phyloP scores from a whole-genome alignment of 2,113 vertebrate genomes.

The Eclectus roratus region DNA sequence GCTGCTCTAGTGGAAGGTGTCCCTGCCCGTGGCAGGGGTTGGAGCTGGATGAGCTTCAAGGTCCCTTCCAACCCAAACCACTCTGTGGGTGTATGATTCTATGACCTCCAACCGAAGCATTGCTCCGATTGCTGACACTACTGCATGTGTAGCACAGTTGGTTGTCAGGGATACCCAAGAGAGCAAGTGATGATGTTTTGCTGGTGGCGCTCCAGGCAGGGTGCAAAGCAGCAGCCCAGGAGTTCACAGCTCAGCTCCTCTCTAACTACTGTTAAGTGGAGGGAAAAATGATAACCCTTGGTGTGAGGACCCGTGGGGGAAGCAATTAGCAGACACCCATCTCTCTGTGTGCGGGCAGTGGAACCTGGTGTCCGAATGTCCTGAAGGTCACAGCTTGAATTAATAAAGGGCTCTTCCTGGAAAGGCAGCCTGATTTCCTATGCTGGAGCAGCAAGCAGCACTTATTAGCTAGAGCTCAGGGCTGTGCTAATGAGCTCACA shows the following conservation, averaged over 20 bases:
- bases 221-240: neutral
- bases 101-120: neutral
- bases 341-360: neutral
- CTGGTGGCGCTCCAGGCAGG: accelerated
- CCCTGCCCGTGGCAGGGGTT: neutral
- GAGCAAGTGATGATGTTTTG: neutral
- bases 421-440: neutral
- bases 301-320: neutral
- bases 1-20: neutral
- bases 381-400: neutral
- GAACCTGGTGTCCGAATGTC: neutral
- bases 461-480: neutral
- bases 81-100: neutral
- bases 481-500: constrained; percentile 1
- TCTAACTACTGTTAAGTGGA: neutral
- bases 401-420: neutral
- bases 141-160: accelerated
- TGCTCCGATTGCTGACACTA: accelerated
- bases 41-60: neutral
- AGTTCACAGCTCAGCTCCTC: neutral
- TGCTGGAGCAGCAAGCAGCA: neutral
- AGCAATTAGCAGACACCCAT: neutral
- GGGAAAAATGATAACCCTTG: neutral
- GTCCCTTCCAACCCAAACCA: neutral
- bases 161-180: neutral